Evolutionary conservation across 2,888 invertebrate species (phyloP), one percentile per base, ranked within the genome.

Genomic region (Cryptophagus acutangulus): DNA sequence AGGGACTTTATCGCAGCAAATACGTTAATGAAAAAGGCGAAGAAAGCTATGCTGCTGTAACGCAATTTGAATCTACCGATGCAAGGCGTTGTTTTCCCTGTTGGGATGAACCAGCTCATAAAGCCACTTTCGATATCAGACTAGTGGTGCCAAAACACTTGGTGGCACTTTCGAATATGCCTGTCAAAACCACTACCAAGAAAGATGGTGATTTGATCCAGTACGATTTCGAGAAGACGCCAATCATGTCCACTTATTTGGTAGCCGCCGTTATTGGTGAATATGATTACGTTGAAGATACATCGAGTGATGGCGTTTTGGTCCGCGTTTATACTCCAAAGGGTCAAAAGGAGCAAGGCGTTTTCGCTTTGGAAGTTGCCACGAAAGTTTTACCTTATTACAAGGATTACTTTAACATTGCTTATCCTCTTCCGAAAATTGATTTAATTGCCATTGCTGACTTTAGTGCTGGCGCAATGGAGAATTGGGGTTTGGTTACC

Each of bases 51-150:
- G 87, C 86, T 17, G 92, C 89, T 20, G 90, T 91, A 43, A 94
- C 94, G 37, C 94, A 94, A 71, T 95, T 94, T 66, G 88, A 90
- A 66, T 77, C 90, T 0, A 89, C 87, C 2, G 87, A 89, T 73
- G 96, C 96, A 3, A 78, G 96, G 40, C 77, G 54, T 88, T 93
- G 63, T 61, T 96, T 97, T 63, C 96, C 96, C 2, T 96, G 95
- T 69, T 97, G 93, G 92, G 96, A 97, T 69, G 97, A 97, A 69
- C 97, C 96, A 5, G 89, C 92, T 8, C 81, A 89, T 46, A 97
- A 97, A 71, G 89, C 96, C 1, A 92, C 89, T 1, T 97, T 96
- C 71, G 87, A 93, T 65, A 86, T 97, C 47, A 81, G 83, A 1
- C 71, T 97, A 10, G 75, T 82, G 43, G 89, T 92, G 38, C 89